phyloP scores from a whole-genome alignment of 2,113 vertebrate species.

The Channa maculata region DNA sequence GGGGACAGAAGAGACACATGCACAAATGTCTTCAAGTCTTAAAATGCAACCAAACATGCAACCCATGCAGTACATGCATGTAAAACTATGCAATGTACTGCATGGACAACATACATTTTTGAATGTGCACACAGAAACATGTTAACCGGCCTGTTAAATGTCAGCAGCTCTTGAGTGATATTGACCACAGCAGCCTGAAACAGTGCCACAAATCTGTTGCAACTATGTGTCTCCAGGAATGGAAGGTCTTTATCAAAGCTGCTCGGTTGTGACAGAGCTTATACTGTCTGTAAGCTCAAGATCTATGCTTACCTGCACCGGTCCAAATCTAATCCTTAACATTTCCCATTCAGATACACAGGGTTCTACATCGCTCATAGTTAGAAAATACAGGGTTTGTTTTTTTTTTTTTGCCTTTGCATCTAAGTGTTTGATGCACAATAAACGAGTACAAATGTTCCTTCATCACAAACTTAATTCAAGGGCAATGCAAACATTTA shows the following conservation, averaged over 20 bases:
- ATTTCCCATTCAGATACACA: not conserved
- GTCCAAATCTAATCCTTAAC: not conserved
- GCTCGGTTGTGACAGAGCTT: slow-evolving; percentile 10
- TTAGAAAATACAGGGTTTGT: no score
- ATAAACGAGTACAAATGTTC: no score
- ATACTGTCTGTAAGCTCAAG: not conserved
- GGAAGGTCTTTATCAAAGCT: slow-evolving; percentile 28
- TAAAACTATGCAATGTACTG: not conserved
- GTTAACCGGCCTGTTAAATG: slow-evolving; percentile 25
- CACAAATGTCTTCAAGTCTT: slow-evolving; percentile 33
- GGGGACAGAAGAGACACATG: slow-evolving; percentile 52
- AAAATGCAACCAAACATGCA: no score
- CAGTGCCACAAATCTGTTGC: slow-evolving; percentile 29
- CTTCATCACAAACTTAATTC: no score
- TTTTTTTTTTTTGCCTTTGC: no score
- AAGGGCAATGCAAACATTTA: no score
- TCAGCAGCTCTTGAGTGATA: slow-evolving; percentile 31
- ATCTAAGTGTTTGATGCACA: no score
- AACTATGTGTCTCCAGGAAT: slow-evolving; percentile 22
- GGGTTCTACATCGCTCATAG: no score
- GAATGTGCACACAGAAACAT: slow-evolving; percentile 24
- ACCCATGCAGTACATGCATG: no score
- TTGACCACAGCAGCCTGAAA: slow-evolving; percentile 28
- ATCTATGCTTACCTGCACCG: not conserved
- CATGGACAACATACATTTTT: slow-evolving; percentile 8